These are phyloP conservation scores for Pedetes capensis DNA, from an alignment of 2,113 vertebrate genomes.

Conservation along the genomic window DNA sequence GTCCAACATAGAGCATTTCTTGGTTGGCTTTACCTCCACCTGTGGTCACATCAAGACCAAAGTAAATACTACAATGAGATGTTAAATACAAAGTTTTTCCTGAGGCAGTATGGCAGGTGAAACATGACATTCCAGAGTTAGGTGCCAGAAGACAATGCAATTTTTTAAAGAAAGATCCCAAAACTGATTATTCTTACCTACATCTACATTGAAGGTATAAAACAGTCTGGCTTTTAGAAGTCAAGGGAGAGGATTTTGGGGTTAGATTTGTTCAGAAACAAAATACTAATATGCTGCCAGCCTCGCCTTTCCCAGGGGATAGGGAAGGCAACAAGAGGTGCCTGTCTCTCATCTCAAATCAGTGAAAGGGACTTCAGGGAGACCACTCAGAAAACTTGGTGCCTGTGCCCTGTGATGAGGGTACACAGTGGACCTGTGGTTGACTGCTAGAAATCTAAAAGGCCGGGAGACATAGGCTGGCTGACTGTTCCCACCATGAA, in stretches of 20 bases:
- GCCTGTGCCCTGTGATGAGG: background rate
- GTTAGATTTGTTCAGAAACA: background rate
- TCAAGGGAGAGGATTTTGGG: background rate
- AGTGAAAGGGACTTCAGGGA: background rate
- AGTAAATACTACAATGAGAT: background rate
- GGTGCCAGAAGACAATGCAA: background rate
- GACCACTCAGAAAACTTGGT: background rate
- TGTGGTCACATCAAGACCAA: background rate
- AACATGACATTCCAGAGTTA: background rate
- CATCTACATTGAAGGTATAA: background rate
- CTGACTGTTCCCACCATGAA: background rate
- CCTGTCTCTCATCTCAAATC: background rate
- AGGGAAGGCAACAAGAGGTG: background rate
- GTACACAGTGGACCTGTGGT: background rate
- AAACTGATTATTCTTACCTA: background rate
- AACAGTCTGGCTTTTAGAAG: background rate
- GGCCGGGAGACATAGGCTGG: background rate
- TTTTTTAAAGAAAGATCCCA: conserved; percentile 3
- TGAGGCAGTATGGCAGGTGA: background rate
- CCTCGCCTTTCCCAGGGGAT: background rate
- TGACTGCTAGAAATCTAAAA: background rate
- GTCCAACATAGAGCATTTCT: background rate
- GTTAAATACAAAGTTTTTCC: background rate
- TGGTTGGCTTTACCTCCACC: background rate
- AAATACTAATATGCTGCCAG: background rate